A percentile compares a stretch with the other conserved stretches of the same genome.
Evolutionary conservation across 2,113 vertebrate genomes (phyloP).

Genomic region (Saimiri boliviensis): DNA sequence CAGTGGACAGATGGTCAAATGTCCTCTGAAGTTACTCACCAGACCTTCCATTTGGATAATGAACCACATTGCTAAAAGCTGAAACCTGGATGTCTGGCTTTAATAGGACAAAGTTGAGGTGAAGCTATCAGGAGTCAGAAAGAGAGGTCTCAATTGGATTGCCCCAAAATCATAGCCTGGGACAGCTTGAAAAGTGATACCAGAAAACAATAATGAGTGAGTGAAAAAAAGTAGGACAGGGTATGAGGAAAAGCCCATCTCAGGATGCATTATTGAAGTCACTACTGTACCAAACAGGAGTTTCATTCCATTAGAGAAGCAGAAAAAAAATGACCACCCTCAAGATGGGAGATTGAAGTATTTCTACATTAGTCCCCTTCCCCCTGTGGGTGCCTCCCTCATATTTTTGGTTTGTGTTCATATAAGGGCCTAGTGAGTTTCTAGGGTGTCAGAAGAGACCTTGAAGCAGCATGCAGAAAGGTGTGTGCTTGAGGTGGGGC

Average conservation of each 20-base stretch:
- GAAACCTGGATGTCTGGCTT: neutral
- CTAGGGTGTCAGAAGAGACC: neutral
- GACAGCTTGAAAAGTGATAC: neutral
- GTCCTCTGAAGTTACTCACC: neutral
- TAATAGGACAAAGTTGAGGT: neutral
- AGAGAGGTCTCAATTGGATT: neutral
- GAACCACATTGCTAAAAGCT: neutral
- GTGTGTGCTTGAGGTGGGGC: neutral
- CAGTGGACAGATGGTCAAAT: neutral
- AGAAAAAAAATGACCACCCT: neutral
- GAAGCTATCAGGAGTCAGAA: neutral
- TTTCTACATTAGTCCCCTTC: neutral
- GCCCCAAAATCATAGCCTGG: neutral
- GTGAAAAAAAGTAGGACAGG: neutral
- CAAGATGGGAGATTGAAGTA: neutral
- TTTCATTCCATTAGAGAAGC: neutral
- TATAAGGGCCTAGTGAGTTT: neutral
- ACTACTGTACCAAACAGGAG: neutral
- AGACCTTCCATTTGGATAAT: neutral
- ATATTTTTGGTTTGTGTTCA: neutral
- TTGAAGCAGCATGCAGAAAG: neutral
- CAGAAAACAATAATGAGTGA: neutral
- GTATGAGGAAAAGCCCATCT: neutral
- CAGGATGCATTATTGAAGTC: neutral
- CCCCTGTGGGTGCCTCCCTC: neutral